Base-by-base conservation (phyloP, 2,888 invertebrate species). In the Oligia fasciuncula region DNA sequence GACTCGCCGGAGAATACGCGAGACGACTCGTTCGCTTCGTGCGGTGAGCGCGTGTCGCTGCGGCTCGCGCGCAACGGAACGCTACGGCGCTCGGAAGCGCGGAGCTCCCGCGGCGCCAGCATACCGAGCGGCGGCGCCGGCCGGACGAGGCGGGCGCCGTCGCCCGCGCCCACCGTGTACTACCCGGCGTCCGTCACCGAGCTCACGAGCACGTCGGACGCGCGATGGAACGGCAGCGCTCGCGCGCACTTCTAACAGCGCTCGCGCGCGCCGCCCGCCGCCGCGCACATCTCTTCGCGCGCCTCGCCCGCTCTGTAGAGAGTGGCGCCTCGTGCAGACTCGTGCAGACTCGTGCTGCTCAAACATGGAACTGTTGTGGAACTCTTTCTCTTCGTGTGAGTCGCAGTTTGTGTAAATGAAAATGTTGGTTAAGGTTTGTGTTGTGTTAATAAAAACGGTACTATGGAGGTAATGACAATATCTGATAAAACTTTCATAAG, bases 11-110 rank as follows among this genome's bases (percentile, higher is more conserved):
- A 94, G 81, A 93, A 96, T 90, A 98, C 98, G 80, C 98, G 98
- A 93, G 98, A 98, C 93, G 98, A 98, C 94, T 98, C 98, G 91
- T 97, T 98, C 92, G 98, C 98, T 86, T 98, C 98, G 82, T 98
- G 98, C 94, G 98, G 98, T 81, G 98, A 98, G 91, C 97, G 98
- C 92, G 97, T 98, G 93, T 98, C 98, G 92, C 93, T 98, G 94
- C 97, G 98, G 3, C 93, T 97, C 90, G 92, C 94, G 84, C 94
- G 97, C 83, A 94, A 96, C 92, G 95, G 95, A 81, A 96, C 97
- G 77, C 91, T 95, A 90, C 94, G 95, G 4, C 94, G 94, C 75
- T 93, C 95, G 57, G 93, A 92, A 80, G 88, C 87, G 73, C 92
- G 92, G 77, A 77, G 87, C 68, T 73, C 89, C 76, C 91, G 91